Conservation (phyloP, 1,140 invertebrate species). For the Drosophila suzukii region DNA sequence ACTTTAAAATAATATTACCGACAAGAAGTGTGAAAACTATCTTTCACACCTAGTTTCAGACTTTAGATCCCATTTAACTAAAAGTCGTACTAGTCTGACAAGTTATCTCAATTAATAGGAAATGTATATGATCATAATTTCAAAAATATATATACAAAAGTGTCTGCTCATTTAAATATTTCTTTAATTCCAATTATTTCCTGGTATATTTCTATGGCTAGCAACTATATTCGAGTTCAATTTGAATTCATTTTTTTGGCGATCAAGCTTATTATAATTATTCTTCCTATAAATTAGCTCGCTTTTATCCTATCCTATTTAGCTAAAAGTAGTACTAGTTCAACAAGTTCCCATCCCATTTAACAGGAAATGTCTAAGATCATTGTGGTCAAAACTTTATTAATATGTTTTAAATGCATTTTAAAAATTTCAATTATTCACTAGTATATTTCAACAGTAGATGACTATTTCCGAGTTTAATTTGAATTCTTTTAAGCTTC, state of each 20-base stretch:
- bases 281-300: no score
- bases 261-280: not conserved
- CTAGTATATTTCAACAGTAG: no score
- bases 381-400: no score
- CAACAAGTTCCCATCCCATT: no score
- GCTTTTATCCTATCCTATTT: no score
- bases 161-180: no score
- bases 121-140: not conserved
- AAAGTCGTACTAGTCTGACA: not conserved
- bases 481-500: not conserved
- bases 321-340: no score
- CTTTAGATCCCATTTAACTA: not conserved
- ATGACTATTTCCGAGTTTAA: not conserved
- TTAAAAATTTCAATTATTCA: no score
- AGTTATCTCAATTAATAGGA: not conserved
- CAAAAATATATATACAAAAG: not conserved
- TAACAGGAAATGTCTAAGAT: no score
- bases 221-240: not conserved
- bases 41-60: not conserved
- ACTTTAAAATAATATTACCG: not conserved
- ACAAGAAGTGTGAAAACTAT: not conserved
- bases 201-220: not conserved
- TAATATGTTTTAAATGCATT: no score
- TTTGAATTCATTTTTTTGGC: not conserved
- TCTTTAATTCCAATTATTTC: not conserved